Conservation (phyloP, 2,113 vertebrate genomes). For the Salvelinus fontinalis region DNA sequence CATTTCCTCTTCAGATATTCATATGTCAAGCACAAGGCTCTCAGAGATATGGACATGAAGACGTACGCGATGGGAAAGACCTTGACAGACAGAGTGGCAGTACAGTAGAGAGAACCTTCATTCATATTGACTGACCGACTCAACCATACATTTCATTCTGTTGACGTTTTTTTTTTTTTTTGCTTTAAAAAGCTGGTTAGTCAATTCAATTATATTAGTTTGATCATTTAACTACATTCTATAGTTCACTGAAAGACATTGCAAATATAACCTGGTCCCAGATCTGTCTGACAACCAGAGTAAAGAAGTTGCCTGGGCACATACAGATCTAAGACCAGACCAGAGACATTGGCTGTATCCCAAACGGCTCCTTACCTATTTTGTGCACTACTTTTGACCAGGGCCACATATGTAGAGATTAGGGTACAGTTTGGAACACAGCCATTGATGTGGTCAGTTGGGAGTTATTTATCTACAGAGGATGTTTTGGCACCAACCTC, state of each 20-base stretch:
- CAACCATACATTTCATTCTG: no score
- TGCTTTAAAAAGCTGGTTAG: no score
- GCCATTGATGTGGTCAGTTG: neutral
- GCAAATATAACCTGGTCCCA: neutral
- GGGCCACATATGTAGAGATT: neutral
- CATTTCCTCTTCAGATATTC: no score
- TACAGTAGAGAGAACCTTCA: slow-evolving; percentile 14
- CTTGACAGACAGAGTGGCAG: neutral
- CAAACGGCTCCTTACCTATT: neutral
- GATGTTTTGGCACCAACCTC: slow-evolving; percentile 84
- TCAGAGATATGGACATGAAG: slow-evolving; percentile 3
- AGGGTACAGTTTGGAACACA: neutral
- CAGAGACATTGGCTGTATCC: no score
- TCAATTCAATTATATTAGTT: neutral
- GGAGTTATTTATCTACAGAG: slow-evolving; percentile 20
- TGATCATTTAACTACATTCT: no score
- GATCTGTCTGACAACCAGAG: no score
- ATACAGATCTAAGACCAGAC: no score
- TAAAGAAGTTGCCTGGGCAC: no score
- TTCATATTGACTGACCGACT: neutral
- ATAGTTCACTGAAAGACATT: neutral
- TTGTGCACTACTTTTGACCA: neutral
- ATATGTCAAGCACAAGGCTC: no score
- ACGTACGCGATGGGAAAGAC: slow-evolving; percentile 11
- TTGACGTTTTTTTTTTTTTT: no score